A percentile compares a stretch with the other conserved stretches of the same genome.
phyloP scores from a whole-genome alignment of 2,113 vertebrate genomes.

The Cebidichthys violaceus region DNA sequence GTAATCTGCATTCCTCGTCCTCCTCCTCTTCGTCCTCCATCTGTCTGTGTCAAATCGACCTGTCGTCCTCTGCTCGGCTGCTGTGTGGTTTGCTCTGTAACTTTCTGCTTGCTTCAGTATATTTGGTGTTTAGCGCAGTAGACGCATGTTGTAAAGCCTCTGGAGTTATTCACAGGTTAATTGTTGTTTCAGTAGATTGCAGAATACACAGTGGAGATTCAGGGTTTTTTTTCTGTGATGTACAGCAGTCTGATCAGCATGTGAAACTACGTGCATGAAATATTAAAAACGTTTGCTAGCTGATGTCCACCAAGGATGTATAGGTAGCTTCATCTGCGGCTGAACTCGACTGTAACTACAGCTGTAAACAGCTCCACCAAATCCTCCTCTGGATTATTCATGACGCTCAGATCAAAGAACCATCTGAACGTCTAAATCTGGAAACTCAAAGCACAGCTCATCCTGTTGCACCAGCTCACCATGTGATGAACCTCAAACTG shows the following conservation, averaged over 20 bases:
- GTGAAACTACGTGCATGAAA: conserved; percentile 2
- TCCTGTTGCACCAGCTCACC: neutral
- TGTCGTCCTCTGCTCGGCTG: conserved; percentile 32
- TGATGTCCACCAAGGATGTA: neutral
- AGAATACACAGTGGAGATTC: neutral
- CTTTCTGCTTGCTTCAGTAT: conserved; percentile 42
- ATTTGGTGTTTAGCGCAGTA: conserved; percentile 14
- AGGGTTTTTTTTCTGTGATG: neutral
- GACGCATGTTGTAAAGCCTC: conserved; percentile 4
- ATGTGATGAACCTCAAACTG: neutral
- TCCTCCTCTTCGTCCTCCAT: conserved; percentile 6
- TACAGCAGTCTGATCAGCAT: conserved; percentile 1
- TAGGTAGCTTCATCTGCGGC: neutral
- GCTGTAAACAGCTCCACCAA: neutral
- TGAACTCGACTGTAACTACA: neutral
- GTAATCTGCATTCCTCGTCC: conserved; percentile 81
- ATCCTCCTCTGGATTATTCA: neutral
- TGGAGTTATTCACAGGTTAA: neutral
- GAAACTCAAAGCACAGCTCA: neutral
- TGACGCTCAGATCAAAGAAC: neutral
- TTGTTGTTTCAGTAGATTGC: neutral
- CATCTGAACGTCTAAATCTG: neutral
- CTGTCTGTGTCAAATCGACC: conserved; percentile 29
- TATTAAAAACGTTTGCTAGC: neutral
- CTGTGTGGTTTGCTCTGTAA: conserved; percentile 15